Percentiles rank a stretch among this genome's conserved stretches.
phyloP scores from a whole-genome alignment of 2,797 vertebrate species.

The Martes flavigula region DNA sequence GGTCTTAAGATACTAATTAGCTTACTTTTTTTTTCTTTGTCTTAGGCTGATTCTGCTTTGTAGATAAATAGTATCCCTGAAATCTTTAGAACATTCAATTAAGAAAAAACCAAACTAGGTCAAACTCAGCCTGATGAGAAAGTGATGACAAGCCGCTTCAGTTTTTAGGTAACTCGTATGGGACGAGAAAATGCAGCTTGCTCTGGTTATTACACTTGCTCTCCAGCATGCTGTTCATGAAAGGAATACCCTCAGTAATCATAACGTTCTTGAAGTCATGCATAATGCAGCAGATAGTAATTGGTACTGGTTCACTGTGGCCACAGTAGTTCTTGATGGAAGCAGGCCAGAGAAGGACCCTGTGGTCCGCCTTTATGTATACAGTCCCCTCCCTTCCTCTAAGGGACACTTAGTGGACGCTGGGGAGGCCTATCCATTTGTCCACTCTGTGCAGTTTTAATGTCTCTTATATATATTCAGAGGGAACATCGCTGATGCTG shows the following conservation, averaged over 20 bases:
- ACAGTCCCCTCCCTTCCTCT: not conserved
- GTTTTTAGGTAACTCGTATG: conserved; percentile 58
- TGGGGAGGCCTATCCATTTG: not conserved
- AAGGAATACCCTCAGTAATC: conserved; percentile 22
- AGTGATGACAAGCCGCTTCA: conserved; percentile 65
- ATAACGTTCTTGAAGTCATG: conserved; percentile 15
- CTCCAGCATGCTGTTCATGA: not conserved
- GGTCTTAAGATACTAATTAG: not conserved
- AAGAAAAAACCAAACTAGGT: conserved; percentile 58
- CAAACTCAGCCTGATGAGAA: conserved; percentile 65
- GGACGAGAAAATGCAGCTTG: conserved; percentile 65
- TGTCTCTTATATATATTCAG: conserved; percentile 41
- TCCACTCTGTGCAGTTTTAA: not conserved
- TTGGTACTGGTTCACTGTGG: conserved; percentile 66
- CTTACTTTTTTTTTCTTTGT: not conserved
- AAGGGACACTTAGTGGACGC: not conserved
- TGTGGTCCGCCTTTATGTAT: not conserved
- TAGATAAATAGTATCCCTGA: conserved; percentile 43
- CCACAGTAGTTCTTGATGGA: conserved; percentile 50
- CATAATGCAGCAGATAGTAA: conserved; percentile 68
- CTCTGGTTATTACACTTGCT: conserved; percentile 29
- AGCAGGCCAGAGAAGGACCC: not conserved
- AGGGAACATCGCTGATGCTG: conserved; percentile 22
- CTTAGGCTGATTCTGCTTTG: conserved; percentile 40
- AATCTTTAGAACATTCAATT: conserved; percentile 75